Evolutionary conservation across 1,140 invertebrate species (phyloP), one percentile per base, ranked within the genome.

Genomic region (Yoshiicerus persimilis): DNA sequence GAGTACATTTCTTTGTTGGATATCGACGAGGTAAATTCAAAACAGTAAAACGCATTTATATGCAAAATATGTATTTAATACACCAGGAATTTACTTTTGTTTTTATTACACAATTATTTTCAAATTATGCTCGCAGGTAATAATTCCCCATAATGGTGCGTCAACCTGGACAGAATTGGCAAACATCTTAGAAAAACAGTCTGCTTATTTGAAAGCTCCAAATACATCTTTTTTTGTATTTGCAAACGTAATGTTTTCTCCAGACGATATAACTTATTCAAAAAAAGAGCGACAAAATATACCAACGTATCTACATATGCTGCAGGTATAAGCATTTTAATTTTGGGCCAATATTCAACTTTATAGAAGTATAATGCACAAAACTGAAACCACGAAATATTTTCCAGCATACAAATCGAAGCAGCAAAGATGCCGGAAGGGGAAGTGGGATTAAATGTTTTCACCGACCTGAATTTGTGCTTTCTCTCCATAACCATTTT

Each of bases 261-360:
- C 98, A 91, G 98, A 99, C 92, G 97, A 98, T 92, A 94, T 97
- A 90, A 94, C 95, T 27, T 96, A 97, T 92, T 94, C 95, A 85
- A 96, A 6, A 25, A 64, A 64, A 20, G 25, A 32, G 16, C 20
- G 2, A 32, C 66, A 10, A 11, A 64, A 64, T 23, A 64, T 64
- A 5, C 56, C 56, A 16, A n/a, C 97, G 88, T 98, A 98, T 92
- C 95, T 98, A 95, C 97, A 98, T 92, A 98, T 98, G 97, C 92
- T 98, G 91, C 90, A 89, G 87, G 89, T 90, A 83, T 62, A 41
- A 6, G 39, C 13, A 6, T 41, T 41, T 8, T 13, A 41, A 64
- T 10, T 10, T 64, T 64, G n/a, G n/a, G n/a, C n/a, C n/a, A n/a
- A n/a, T n/a, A n/a, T n/a, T n/a, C n/a, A n/a, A n/a, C n/a, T n/a